Evolutionary conservation across 2,113 vertebrate genomes (phyloP).

Genomic region (Microtus montanus): DNA sequence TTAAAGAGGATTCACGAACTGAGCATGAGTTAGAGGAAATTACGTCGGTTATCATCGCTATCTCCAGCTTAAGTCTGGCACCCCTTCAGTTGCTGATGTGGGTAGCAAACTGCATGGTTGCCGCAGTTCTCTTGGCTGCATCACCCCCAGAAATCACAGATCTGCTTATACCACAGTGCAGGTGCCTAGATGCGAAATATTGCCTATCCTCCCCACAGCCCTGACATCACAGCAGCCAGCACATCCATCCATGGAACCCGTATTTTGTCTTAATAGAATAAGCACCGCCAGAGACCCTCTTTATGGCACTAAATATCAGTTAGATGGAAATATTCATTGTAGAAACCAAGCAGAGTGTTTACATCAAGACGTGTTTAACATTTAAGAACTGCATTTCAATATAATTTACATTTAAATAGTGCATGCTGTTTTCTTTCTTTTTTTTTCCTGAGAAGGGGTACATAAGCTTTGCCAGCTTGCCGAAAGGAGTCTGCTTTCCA

Average conservation of each 20-base stretch:
- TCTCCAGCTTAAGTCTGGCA: not conserved
- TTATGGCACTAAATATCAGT: not conserved
- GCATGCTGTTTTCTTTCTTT: not conserved
- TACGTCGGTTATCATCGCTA: not conserved
- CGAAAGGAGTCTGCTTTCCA: not conserved
- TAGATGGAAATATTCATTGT: not conserved
- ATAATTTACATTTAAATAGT: constrained; percentile 4
- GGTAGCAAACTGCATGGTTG: not conserved
- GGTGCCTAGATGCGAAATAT: not conserved
- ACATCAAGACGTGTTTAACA: not conserved
- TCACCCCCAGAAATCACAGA: not conserved
- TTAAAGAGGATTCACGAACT: not conserved
- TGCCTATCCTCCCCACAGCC: not conserved
- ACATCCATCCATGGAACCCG: not conserved
- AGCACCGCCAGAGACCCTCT: not conserved
- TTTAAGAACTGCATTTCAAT: not conserved
- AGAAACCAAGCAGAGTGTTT: not conserved
- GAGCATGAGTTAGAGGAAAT: not conserved
- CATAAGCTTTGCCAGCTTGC: not conserved
- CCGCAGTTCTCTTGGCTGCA: not conserved
- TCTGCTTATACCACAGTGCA: not conserved
- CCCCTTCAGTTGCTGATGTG: not conserved
- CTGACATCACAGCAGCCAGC: not conserved
- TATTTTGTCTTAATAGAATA: not conserved
- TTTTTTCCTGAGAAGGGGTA: not conserved